phyloP scores from a whole-genome alignment of 2,888 invertebrate genomes.

The Tridacna gigas region DNA sequence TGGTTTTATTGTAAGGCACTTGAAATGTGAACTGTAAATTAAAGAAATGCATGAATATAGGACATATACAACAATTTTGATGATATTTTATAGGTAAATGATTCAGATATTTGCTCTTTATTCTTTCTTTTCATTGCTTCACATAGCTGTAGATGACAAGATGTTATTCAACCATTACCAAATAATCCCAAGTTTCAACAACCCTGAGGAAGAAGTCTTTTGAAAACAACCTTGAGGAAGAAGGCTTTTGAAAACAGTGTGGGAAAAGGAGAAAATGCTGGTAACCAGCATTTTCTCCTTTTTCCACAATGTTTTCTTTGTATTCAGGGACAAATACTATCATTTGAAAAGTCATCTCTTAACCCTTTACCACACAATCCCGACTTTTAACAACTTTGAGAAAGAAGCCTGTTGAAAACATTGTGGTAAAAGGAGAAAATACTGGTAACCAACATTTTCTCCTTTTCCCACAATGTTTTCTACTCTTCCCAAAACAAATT shows the following conservation, averaged over 20 bases:
- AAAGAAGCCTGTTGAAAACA: too few species aligned
- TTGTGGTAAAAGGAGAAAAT: constrained; percentile 11
- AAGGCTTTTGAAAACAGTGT: too few species aligned
- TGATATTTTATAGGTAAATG: not conserved
- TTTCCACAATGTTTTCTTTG: not conserved
- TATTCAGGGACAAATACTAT: too few species aligned
- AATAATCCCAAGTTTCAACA: too few species aligned
- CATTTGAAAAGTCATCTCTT: too few species aligned
- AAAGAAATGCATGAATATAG: not conserved
- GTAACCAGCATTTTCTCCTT: not conserved
- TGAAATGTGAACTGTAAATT: not conserved
- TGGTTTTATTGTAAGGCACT: not conserved
- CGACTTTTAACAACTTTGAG: too few species aligned
- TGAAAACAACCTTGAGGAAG: too few species aligned
- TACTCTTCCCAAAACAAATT: too few species aligned
- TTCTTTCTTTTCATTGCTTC: not conserved
- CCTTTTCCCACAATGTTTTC: constrained; percentile 10
- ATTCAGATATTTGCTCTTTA: not conserved
- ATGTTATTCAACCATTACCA: too few species aligned
- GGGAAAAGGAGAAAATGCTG: too few species aligned
- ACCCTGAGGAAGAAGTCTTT: too few species aligned
- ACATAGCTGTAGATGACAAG: not conserved
- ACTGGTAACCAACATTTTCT: not conserved
- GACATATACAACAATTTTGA: not conserved
- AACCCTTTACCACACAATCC: too few species aligned